Base-by-base conservation (phyloP, 2,888 invertebrate species). In the Leucoptera coffeella region DNA sequence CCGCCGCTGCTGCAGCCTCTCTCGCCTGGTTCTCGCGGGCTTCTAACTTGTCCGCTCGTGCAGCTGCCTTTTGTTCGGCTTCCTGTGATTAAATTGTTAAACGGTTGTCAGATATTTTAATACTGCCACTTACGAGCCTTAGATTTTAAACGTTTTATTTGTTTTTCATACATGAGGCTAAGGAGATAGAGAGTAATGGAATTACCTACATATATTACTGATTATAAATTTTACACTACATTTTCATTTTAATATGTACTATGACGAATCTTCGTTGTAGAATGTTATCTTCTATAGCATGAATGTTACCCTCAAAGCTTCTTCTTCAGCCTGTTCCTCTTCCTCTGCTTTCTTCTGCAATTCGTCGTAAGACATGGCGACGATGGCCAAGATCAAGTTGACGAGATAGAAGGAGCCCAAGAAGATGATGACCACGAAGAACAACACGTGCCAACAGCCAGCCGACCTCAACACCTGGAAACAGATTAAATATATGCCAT, bases 351-450 rank as follows among this genome's bases (percentile, higher is more conserved):
- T 93, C 78, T 93, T 94, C 73, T 95, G 94, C 64, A 95, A 78
- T 72, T 97, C 96, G 62, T 96, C 95, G 72, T 97, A 97, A 28
- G 94, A 94, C 95, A 96, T 96, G 48, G 96, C 95, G 71, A 96
- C 96, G 69, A 97, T 96, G 61, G 96, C 96, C 77, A 97, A 85
- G 69, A 96, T 97, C 78, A 97, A 83, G 75, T 97, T 97, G 55
- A 97, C 93, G 54, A 97, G 84, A 76, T 96, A 97, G 77, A 95
- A 96, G 36, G 95, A 96, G 47, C 96, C 96, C 64, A 97, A 80
- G 75, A 97, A 93, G 74, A 97, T 96, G 61, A 96, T 95, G 43
- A 96, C 88, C 52, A 96, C 90, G 77, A 97, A 97, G 78, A 96
- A 97, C 50, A 94, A 71, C 80, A 95, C 92, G 72, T 97, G 95